phyloP scores from a whole-genome alignment of 2,888 invertebrate genomes.

The Heliconius aoede region DNA sequence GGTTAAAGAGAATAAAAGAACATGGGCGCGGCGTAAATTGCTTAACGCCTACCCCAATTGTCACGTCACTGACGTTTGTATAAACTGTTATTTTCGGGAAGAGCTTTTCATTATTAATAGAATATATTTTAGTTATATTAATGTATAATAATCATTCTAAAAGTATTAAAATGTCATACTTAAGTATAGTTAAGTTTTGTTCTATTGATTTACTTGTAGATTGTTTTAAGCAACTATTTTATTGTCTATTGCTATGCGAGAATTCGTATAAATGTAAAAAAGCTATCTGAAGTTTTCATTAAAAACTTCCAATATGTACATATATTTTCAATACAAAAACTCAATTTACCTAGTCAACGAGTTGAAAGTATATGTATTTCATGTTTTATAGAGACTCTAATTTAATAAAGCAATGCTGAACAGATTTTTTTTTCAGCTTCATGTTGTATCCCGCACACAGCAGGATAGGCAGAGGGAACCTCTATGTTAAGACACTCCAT shows the following conservation, averaged over 20 bases:
- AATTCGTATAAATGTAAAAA: neutral
- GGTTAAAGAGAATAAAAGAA: conserved; percentile 32
- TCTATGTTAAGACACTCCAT: no score
- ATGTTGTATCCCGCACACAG: no score
- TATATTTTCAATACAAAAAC: neutral
- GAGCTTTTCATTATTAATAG: neutral
- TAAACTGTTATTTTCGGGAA: conserved; percentile 10
- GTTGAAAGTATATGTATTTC: neutral
- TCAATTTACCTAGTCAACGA: neutral
- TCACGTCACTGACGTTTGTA: conserved; percentile 23
- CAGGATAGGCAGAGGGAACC: no score
- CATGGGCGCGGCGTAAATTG: conserved; percentile 33
- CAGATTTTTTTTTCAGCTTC: no score
- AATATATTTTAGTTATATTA: neutral
- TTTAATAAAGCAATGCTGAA: neutral
- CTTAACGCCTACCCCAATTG: conserved; percentile 34
- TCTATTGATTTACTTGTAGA: neutral
- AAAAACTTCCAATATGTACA: neutral
- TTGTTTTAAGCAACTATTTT: no score
- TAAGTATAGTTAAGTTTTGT: neutral
- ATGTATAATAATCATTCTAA: neutral
- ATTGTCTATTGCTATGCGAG: no score
- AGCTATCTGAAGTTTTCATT: neutral
- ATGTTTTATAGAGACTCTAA: neutral
- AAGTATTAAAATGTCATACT: neutral